These are phyloP conservation scores for Tenodera sinensis DNA, from an alignment of 2,888 invertebrate genomes.

Conservation along the genomic window DNA sequence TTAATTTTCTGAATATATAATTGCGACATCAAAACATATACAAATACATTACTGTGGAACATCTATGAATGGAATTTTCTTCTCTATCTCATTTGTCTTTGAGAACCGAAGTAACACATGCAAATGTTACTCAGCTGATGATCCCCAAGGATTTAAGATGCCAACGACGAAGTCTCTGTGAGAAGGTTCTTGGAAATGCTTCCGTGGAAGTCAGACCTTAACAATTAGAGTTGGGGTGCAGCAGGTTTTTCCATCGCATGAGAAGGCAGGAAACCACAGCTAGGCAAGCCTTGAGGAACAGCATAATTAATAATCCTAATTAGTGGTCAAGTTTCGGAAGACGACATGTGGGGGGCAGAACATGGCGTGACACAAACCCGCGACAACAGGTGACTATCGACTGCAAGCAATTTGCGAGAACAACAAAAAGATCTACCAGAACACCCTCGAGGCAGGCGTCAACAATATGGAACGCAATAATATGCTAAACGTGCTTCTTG, in stretches of 20 bases:
- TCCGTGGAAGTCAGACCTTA: neutral
- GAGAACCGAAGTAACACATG: no score
- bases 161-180: neutral
- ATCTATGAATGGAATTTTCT: no score
- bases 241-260: neutral
- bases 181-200: neutral
- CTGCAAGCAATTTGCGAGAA: neutral
- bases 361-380: neutral
- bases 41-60: no score
- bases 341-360: constrained; percentile 9
- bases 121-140: no score
- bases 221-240: neutral
- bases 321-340: neutral
- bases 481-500: neutral
- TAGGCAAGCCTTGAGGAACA: neutral
- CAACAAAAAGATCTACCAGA: neutral
- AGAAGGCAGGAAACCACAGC: neutral
- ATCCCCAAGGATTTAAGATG: no score
- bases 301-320: constrained; percentile 11
- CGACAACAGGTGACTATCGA: neutral
- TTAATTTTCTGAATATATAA: no score
- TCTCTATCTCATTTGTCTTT: no score
- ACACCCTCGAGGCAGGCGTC: neutral
- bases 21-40: no score
- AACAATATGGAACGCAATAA: neutral